These are phyloP conservation scores for Semicossyphus pulcher DNA, from an alignment of 2,113 vertebrate species.

Conservation along the genomic window DNA sequence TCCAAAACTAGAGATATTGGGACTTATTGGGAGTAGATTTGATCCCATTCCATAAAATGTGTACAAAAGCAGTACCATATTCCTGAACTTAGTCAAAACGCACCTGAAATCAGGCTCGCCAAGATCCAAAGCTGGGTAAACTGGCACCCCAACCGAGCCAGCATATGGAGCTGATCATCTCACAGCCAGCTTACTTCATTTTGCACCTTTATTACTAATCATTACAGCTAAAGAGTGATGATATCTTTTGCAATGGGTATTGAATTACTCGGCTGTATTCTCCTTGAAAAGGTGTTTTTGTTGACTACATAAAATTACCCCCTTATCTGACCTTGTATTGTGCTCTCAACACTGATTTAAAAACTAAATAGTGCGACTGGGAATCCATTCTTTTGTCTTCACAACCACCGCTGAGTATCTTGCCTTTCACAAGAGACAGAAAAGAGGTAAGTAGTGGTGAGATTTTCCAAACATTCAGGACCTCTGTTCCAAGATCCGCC, in stretches of 20 bases:
- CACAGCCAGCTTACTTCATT: constrained; percentile 59
- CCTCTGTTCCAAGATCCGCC: constrained; percentile 33
- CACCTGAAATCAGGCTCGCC: background rate
- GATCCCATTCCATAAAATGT: no score
- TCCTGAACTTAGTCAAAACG: background rate
- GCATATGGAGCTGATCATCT: constrained; percentile 65
- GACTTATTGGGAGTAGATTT: no score
- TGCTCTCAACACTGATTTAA: background rate
- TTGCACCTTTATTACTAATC: constrained; percentile 44
- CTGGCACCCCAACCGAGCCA: constrained; percentile 34
- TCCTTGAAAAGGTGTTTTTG: background rate
- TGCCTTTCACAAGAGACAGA: background rate
- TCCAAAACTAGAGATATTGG: no score
- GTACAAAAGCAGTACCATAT: no score
- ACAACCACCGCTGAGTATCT: background rate
- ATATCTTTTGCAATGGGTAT: constrained; percentile 4
- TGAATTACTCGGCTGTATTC: background rate
- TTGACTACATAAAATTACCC: background rate
- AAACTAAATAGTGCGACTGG: background rate
- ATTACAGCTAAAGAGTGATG: constrained; percentile 49
- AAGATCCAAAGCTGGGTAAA: constrained; percentile 6
- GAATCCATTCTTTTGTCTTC: background rate
- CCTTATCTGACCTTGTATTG: background rate
- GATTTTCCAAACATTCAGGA: constrained; percentile 27
- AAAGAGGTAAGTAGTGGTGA: constrained; percentile 13